Base-by-base conservation (phyloP, 2,888 invertebrate species). In the Spodoptera exigua region DNA sequence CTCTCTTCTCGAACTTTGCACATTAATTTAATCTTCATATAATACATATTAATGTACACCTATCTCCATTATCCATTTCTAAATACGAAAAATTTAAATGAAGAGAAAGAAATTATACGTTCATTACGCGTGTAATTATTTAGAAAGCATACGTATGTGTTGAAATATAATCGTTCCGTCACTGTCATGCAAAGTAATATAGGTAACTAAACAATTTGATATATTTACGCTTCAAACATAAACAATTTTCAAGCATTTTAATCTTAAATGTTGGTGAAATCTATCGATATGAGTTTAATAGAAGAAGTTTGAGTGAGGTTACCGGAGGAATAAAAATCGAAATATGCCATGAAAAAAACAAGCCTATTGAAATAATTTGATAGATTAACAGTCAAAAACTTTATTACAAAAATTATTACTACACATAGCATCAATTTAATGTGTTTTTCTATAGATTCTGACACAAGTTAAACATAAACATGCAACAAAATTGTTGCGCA, bases 81-180 rank as follows among this genome's bases (percentile, higher is more conserved):
- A 53, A 48, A 45, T 39, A 49, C 37, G 51, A 56, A 62, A 66
- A 61, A 57, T 44, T 48, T 39, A 46, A 74, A 73, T 75, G 39
- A 58, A 55, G 55, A 60, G 16, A 75, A 62, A 58, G 47, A 66
- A 40, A 60, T 75, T 52, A 35, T 45, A 45, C 43, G 40, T 36
- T 46, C 63, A 53, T 39, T 63, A 35, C 45, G 14, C 41, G 14
- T 37, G 47, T 69, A 45, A 62, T 70, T 9, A 56, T 57, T 75
- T 67, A 67, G 76, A 73, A 73, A 73, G 76, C 63, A 72, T 67
- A 51, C 12, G 58, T 53, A 32, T 40, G 1, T 2, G 34, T 51
- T 37, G 35, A 44, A 43, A 61, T 35, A 41, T 13, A 17, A 40
- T 9, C 17, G 44, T 10, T 51, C 16, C 36, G 37, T 48, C 5